Evolutionary conservation across 2,888 invertebrate genomes (phyloP).

Genomic region (Galerucella calmariensis): DNA sequence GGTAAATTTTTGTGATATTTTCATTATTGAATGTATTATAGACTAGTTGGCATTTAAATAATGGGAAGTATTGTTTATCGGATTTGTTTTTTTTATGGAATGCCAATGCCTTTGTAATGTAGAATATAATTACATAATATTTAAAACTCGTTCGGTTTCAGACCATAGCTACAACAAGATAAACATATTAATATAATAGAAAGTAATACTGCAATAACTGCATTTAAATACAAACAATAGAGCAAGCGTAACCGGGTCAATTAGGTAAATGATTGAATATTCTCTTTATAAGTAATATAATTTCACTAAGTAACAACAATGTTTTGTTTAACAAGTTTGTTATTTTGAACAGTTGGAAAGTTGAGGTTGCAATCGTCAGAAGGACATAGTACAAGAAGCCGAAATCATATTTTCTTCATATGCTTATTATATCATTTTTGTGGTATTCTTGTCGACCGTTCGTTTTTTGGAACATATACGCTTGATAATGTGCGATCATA

Average conservation of each 20-base stretch:
- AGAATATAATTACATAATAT: not conserved
- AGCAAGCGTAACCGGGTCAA: constrained; percentile 2
- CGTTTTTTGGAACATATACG: too few relatives aligned
- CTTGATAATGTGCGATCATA: too few relatives aligned
- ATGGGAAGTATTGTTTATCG: not conserved
- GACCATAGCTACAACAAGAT: not conserved
- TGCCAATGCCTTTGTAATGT: not conserved
- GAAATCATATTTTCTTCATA: too few relatives aligned
- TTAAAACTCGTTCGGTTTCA: not conserved
- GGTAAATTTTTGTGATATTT: not conserved
- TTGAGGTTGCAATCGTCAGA: not conserved
- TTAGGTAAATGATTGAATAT: constrained; percentile 3
- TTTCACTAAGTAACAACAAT: not conserved
- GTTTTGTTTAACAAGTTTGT: not conserved
- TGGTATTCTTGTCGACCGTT: too few relatives aligned
- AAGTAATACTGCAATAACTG: constrained; percentile 1
- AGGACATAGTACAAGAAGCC: not conserved
- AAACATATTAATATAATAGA: constrained; percentile 10
- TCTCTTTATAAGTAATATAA: not conserved
- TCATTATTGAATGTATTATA: not conserved
- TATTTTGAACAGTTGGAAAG: not conserved
- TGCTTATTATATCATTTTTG: too few relatives aligned
- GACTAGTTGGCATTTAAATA: not conserved
- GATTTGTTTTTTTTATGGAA: not conserved
- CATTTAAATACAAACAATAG: constrained; percentile 2